phyloP scores from a whole-genome alignment of 2,797 vertebrate species.

The Urophycis tenuis region DNA sequence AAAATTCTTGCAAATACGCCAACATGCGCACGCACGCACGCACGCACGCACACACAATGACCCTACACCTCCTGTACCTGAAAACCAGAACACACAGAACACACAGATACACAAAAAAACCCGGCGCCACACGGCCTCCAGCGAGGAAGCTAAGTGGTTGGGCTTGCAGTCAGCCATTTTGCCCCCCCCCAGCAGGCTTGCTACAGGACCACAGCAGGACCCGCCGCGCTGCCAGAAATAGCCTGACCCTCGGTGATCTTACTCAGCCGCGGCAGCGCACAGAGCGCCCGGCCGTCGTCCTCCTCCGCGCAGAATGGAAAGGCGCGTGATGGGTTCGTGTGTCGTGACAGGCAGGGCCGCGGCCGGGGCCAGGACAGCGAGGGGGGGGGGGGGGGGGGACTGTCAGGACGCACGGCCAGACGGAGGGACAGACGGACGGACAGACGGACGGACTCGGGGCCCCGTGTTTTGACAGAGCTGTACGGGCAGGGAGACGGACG shows the following conservation, averaged over 20 bases:
- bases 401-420: not conserved
- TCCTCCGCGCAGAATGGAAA: slow-evolving; percentile 29
- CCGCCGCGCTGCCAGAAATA: slow-evolving; percentile 61
- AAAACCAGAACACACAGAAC: slow-evolving; percentile 7
- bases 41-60: slow-evolving; percentile 3
- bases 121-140: slow-evolving; percentile 9
- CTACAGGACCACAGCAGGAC: slow-evolving; percentile 33
- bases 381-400: too few relatives aligned
- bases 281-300: slow-evolving; percentile 36
- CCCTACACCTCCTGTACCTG: not conserved
- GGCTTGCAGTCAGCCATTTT: slow-evolving; percentile 20
- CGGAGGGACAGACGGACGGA: slow-evolving; percentile 35
- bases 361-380: not conserved
- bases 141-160: slow-evolving; percentile 14
- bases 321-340: slow-evolving; percentile 52
- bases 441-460: slow-evolving; percentile 34
- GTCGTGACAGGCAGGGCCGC: slow-evolving; percentile 44
- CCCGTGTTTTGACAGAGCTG: not conserved
- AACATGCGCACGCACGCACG: not conserved
- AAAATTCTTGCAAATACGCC: not conserved
- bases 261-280: slow-evolving; percentile 32
- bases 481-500: not conserved
- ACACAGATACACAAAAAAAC: too few relatives aligned
- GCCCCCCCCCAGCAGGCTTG: not conserved
- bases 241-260: slow-evolving; percentile 46